Evolutionary conservation across 2,888 invertebrate genomes (phyloP).

Genomic region (Tyria jacobaeae): DNA sequence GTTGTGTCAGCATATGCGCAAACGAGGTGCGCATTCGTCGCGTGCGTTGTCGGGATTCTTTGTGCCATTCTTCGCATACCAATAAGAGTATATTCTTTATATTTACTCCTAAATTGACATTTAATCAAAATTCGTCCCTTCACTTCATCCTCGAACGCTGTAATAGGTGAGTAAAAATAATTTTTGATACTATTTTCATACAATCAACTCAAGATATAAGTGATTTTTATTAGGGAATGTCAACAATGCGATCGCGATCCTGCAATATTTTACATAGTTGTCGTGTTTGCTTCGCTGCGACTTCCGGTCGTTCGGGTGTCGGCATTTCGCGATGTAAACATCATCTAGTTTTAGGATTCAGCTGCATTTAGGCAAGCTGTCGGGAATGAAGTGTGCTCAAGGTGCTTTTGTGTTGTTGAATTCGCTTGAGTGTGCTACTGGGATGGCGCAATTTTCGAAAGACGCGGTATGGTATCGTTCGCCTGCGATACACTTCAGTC

Average conservation of each 20-base stretch:
- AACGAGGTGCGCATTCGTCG: conserved; percentile 93
- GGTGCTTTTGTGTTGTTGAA: conserved; percentile 85
- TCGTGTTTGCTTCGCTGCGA: conserved; percentile 89
- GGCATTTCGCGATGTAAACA: conserved; percentile 87
- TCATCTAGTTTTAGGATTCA: conserved; percentile 83
- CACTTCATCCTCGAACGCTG: conserved; percentile 88
- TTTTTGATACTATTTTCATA: conserved; percentile 87
- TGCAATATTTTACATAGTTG: conserved; percentile 93
- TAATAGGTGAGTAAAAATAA: conserved; percentile 91
- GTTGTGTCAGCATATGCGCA: conserved; percentile 93
- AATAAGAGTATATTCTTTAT: conserved; percentile 91
- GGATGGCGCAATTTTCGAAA: conserved; percentile 88
- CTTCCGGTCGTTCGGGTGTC: conserved; percentile 86
- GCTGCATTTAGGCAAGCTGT: conserved; percentile 77
- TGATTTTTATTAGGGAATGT: conserved; percentile 90
- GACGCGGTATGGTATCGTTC: conserved; percentile 87
- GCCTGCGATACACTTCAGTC: conserved; percentile 87
- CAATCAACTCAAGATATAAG: conserved; percentile 87
- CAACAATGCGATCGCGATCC: conserved; percentile 92
- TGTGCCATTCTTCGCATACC: conserved; percentile 99
- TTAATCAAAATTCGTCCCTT: conserved; percentile 89
- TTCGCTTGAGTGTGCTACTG: conserved; percentile 85
- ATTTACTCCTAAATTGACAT: conserved; percentile 89
- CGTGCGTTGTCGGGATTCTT: conserved; percentile 98
- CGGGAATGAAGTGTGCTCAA: conserved; percentile 84